phyloP scores from a whole-genome alignment of 2,797 vertebrate genomes.

The Mormyrus proboscirostris region DNA sequence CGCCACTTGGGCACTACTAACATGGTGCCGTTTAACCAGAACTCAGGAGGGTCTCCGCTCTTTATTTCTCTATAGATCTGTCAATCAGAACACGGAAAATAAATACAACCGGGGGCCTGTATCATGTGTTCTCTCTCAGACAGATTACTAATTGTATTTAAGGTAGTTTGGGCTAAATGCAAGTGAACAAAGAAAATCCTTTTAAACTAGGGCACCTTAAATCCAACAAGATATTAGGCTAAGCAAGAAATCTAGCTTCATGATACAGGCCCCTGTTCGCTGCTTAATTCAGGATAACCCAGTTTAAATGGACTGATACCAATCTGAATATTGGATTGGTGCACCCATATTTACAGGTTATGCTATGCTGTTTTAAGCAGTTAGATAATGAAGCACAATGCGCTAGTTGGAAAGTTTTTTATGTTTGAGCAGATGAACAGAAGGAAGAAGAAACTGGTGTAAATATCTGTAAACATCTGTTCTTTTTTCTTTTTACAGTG shows the following conservation, averaged over 20 bases:
- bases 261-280: not conserved
- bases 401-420: not conserved
- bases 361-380: not conserved
- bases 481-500: not conserved
- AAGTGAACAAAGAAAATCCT: not conserved
- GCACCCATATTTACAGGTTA: not conserved
- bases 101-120: not conserved
- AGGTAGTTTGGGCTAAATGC: not conserved
- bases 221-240: too few species aligned
- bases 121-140: not conserved
- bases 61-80: not conserved
- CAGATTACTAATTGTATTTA: not conserved
- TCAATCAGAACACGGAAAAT: not conserved
- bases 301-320: not conserved
- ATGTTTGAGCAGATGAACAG: not conserved
- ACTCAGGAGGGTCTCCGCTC: not conserved
- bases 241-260: not conserved
- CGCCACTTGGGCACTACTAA: not conserved
- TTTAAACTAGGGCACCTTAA: too few species aligned
- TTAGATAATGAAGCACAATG: not conserved
- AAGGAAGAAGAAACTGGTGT: not conserved
- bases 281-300: not conserved
- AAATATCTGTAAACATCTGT: not conserved
- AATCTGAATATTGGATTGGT: not conserved
- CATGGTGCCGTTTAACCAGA: not conserved